Evolutionary conservation across 2,113 vertebrate genomes (phyloP), one percentile per base, ranked within the genome.

Genomic region (Gulo gulo): DNA sequence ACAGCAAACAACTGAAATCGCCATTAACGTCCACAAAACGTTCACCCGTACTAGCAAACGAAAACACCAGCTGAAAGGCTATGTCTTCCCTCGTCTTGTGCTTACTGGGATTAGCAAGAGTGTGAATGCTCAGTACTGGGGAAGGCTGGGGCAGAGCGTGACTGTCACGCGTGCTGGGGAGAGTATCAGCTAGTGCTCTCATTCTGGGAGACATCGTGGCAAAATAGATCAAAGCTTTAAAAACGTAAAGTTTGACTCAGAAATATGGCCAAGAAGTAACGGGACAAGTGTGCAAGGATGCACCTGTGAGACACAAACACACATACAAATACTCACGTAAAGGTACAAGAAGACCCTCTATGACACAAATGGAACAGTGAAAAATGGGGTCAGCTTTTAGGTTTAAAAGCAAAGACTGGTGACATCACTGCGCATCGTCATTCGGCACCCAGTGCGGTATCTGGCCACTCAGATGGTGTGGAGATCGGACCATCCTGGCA

Each of bases 381-480:
- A 61, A 39, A 69, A 31, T 5, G 26, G 24, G 45, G 39, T 21
- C 26, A 59, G 15, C 0, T 14, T 63, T 20, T 3, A 45, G 6
- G 29, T 31, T 24, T 14, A 10, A 57, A 67, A 84, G 91, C 47
- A 39, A 42, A 29, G 34, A 24, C 21, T 7, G 50, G 50, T 23
- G 57, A 13, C 0, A 1, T 18, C 6, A 39, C 1, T 23, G 45
- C 0, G 42, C 4, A 4, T 20, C 67, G 1, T 50, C 23, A 16
- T 7, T 4, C 0, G 3, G 47, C 16, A 20, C 31, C 59, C 42
- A 2, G 0, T 1, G 11, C 11, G 1, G 23, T 10, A 12, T 18
- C 34, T 9, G 84, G 57, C 47, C 59, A 21, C 50, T 16, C 6
- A 16, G 47, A 61, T 1, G 39, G 14, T 6, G 50, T 34, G 71